Base-by-base conservation (phyloP, 1,140 invertebrate genomes). In the Chymomyza costata region DNA sequence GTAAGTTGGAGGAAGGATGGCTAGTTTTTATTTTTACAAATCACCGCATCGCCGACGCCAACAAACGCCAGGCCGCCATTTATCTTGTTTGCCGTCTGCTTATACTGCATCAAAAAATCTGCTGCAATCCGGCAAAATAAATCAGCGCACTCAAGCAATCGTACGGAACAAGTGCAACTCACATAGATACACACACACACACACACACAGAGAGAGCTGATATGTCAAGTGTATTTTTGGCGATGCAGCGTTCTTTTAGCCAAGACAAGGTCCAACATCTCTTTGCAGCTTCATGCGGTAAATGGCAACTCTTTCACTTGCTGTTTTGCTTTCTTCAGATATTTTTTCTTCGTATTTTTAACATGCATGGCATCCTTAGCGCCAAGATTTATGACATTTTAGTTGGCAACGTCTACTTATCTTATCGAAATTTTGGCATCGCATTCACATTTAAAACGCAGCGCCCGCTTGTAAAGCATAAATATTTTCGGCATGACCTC, bases 71-170 rank as follows among this genome's bases (percentile, higher is more conserved):
- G 60, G 82, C 63, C 82, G 82, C 80, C 82, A 80, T 84, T 68
- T 78, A 66, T 84, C 82, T 84, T 84, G 57, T 65, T 61, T 53
- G 62, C 59, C 70, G 61, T 73, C 73, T 70, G 57, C 62, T 73
- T 82, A 55, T 67, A 66, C 82, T 81, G 78, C 73, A 74, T 74
- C 71, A 74, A 67, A 64, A 71, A 70, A 15, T 84, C 71, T 80
- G 82, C 82, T 71, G 68, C 82, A 84, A 83, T 80, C 73, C 70
- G 82, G 66, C 71, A 69, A 84, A 84, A 84, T 84, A 84, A 84
- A 84, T 84, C 82, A 84, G 82, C 58, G 73, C 59, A 66, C 46
- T 65, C 46, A 41, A 44, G 54, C 51, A 50, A 53, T 49, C 16
- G 34, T 43, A 18, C 56, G 21, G 30, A 15, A 32, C 43, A 13